Evolutionary conservation across 2,797 vertebrate species (phyloP), one percentile per base, ranked within the genome.

Genomic region (Streptopelia turtur): DNA sequence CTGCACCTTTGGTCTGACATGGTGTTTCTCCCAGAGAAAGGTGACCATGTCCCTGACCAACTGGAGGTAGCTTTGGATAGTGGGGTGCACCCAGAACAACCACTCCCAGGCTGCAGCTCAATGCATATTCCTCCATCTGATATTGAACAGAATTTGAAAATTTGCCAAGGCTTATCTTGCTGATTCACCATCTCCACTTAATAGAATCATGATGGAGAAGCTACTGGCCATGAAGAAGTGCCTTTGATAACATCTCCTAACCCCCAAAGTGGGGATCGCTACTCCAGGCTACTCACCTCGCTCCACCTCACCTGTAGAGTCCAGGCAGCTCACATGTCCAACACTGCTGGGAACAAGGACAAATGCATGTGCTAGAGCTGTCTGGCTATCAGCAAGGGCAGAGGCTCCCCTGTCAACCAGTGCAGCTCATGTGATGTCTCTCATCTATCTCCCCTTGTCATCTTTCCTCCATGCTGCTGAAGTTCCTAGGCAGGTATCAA

Each of bases 241-340:
- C 52, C 16, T 92, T 61, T 57, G 22, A 56, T 33, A 91, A 39
- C 47, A 49, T 37, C 39, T 66, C 43, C 31, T 60, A 47, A 63
- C 7, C 11, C 9, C 22, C 11, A 39, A 11, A 49, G 53, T 1
- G 1, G 6, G 5, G 2, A 28, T 25, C 8, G 4, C 20, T 49
- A 24, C 30, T 76, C 23, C 52, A 80, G 27, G 24, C 10, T 78
- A 28, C 22, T 71, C 24, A n/a, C 33, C 52, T n/a, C 37, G 27
- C 37, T 53, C 11, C 25, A 21, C 8, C 2, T 49, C 16, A 33
- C 16, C 70, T 8, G 3, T 43, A 82, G 31, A 53, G 27, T 28
- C 18, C 35, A 35, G 13, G 14, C 31, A 71, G 37, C 16, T 57
- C 39, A n/a, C 10, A 5, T 20, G 10, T 3, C 30, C 35, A 8